Evolutionary conservation across 2,888 invertebrate genomes (phyloP), one percentile per base, ranked within the genome.

Genomic region (Chloroclystis v-ata): DNA sequence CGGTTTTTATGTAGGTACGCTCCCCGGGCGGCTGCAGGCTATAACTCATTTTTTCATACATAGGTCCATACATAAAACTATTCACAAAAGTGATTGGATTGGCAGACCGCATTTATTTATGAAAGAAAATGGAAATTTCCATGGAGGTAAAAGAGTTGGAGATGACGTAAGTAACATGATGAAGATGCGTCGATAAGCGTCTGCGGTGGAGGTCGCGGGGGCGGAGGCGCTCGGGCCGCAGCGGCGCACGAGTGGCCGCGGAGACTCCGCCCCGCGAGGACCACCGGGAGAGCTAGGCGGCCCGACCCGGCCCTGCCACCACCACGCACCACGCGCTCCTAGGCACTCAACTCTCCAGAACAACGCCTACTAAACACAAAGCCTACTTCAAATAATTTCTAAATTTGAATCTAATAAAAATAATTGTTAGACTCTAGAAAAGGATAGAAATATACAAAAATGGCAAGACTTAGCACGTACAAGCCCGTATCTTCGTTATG

Each of bases 281-380:
- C 89, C 89, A 89, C 88, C 89, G 87, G 86, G 83, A 82, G 78
- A 80, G 88, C 83, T 76, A 83, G 85, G 85, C 85, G 84, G 85
- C 67, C 63, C 43, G 52, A 45, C 51, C 54, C 52, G 48, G 54
- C 49, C 46, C 53, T 47, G 45, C 54, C 56, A 50, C 50, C 56
- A 50, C 50, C 46, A 40, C 30, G 30, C 40, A 33, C 33, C 47
- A 32, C 43, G 32, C 20, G 20, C 40, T 29, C 33, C 12, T 26
- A 8, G 20, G 26, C 43, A 40, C 40, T 14, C 16, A 38, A 4
- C 29, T 28, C 39, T 24, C 2, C 37, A 29, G 41, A 12, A 12
- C 32, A 33, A 33, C n/a, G 32, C 14, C 20, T 20, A 30, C 13
- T 11, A n/a, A n/a, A n/a, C n/a, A n/a, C n/a, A n/a, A n/a, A n/a